Percentiles rank a stretch among this genome's conserved stretches.
These are phyloP conservation scores for Parnassius smintheus DNA, from an alignment of 2,888 invertebrate genomes.

Conservation along the genomic window DNA sequence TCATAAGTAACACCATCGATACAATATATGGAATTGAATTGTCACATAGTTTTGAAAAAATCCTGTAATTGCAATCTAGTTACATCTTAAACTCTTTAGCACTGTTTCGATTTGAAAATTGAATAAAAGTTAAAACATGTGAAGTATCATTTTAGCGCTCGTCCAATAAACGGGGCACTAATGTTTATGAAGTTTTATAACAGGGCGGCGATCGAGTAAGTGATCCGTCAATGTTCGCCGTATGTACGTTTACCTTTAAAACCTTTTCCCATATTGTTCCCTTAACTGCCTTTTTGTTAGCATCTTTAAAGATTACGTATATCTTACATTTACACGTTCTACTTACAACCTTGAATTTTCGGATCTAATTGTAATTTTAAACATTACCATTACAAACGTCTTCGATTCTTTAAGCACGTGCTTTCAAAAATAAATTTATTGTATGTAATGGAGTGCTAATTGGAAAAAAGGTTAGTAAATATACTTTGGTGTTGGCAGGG, in stretches of 20 bases:
- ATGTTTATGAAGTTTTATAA: slow-evolving; percentile 40
- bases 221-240: slow-evolving; percentile 29
- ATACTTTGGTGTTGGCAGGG: background rate
- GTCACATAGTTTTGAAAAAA: no score
- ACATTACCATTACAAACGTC: slow-evolving; percentile 2
- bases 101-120: no score
- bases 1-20: no score
- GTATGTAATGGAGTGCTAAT: slow-evolving; percentile 18
- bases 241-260: slow-evolving; percentile 16
- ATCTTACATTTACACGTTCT: slow-evolving; percentile 13
- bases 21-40: no score
- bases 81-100: no score
- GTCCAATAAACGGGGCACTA: slow-evolving; percentile 34
- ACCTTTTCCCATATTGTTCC: slow-evolving; percentile 22
- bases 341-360: slow-evolving; percentile 14
- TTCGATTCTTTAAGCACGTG: slow-evolving; percentile 9
- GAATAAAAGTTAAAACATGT: no score
- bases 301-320: slow-evolving; percentile 16
- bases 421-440: slow-evolving; percentile 6
- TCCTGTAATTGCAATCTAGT: no score
- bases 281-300: slow-evolving; percentile 28
- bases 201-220: slow-evolving; percentile 33
- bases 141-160: slow-evolving; percentile 32
- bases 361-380: slow-evolving; percentile 13
- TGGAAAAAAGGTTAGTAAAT: slow-evolving; percentile 15